Evolutionary conservation across 35 echinoderm and acorn worm species (phyloP).

Genomic region (Acanthaster planci): DNA sequence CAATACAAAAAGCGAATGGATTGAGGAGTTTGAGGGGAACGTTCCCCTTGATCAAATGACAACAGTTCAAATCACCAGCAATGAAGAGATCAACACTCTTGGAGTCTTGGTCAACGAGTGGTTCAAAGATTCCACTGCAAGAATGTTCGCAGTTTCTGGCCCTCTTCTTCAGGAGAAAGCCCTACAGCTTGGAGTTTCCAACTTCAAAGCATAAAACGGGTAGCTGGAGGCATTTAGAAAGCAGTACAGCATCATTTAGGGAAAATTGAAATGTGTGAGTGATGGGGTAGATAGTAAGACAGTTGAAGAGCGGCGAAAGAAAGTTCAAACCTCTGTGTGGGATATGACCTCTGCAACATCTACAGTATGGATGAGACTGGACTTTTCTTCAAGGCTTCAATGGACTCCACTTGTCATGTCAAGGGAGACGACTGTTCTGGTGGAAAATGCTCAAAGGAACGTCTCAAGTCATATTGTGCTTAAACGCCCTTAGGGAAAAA

Average conservation of each 20-base stretch:
- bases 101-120: conserved; percentile 30
- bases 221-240: not conserved
- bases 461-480: conserved; percentile 38
- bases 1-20: conserved; percentile 22
- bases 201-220: conserved; percentile 41
- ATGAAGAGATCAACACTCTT: conserved; percentile 42
- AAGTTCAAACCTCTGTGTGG: not conserved
- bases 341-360: conserved; percentile 24
- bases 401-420: not conserved
- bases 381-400: conserved; percentile 10
- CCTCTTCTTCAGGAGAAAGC: conserved; percentile 32
- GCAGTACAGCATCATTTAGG: not conserved
- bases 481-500: conserved; percentile 23
- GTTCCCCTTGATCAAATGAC: conserved; percentile 25
- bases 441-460: conserved; percentile 33
- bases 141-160: conserved; percentile 27
- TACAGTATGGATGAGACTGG: conserved; percentile 57
- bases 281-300: not conserved
- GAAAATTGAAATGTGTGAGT: not conserved
- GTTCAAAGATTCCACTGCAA: conserved; percentile 20
- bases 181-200: not conserved
- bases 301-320: conserved; percentile 36
- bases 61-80: conserved; percentile 12
- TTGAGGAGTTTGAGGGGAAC: conserved; percentile 24
- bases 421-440: conserved; percentile 15